phyloP scores from a whole-genome alignment of 2,797 vertebrate species.

The Dendrocincla tyrannina region DNA sequence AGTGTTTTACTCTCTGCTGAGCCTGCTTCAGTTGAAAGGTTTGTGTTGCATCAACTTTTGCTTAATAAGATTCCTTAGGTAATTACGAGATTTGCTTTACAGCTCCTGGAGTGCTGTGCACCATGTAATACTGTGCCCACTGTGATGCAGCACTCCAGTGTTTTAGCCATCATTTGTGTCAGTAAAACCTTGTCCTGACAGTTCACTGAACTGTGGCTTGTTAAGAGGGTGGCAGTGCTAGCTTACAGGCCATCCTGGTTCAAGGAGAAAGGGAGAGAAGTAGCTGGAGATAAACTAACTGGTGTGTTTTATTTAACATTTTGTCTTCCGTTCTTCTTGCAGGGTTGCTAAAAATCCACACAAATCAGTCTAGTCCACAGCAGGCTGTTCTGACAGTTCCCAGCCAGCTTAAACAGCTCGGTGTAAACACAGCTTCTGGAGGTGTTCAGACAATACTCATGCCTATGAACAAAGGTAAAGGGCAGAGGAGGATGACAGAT shows the following conservation, averaged over 20 bases:
- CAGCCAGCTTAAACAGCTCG: slow-evolving; percentile 93
- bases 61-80: neutral
- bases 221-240: neutral
- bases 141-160: neutral
- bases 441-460: slow-evolving; percentile 93
- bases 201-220: slow-evolving; percentile 6
- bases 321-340: slow-evolving; percentile 67
- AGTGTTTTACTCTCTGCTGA: neutral
- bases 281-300: slow-evolving; percentile 38
- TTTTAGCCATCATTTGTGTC: neutral
- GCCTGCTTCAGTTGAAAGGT: neutral
- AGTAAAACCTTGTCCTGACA: neutral
- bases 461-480: slow-evolving; percentile 92
- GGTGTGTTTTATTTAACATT: slow-evolving; percentile 60
- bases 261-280: slow-evolving; percentile 29
- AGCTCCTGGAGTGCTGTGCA: neutral
- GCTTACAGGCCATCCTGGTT: neutral
- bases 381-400: slow-evolving; percentile 93
- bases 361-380: slow-evolving; percentile 87
- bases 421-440: slow-evolving; percentile 81
- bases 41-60: neutral
- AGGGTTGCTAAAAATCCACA: slow-evolving; percentile 95
- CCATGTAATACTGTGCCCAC: neutral
- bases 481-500: neutral
- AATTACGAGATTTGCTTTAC: neutral